Evolutionary conservation across 2,888 invertebrate species (phyloP).

Genomic region (Sarcophaga carnaria): DNA sequence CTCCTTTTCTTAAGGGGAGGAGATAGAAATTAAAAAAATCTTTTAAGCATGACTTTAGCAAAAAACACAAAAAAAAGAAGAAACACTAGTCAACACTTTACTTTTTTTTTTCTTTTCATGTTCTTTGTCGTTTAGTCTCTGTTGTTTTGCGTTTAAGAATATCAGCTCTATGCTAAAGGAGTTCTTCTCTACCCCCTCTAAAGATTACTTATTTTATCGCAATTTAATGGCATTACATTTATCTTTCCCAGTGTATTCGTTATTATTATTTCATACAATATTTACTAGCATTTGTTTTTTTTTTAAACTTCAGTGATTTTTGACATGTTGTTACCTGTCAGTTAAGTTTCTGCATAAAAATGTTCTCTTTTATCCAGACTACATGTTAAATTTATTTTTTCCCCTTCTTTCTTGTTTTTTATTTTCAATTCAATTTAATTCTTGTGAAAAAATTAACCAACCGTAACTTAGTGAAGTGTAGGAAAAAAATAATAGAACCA

Average conservation of each 20-base stretch:
- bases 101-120: neutral
- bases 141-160: neutral
- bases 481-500: neutral
- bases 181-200: neutral
- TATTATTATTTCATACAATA: conserved; percentile 30
- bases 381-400: conserved; percentile 43
- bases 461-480: conserved; percentile 32
- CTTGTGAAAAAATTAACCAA: conserved; percentile 64
- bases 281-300: conserved; percentile 54
- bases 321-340: conserved; percentile 70
- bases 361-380: conserved; percentile 51
- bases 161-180: neutral
- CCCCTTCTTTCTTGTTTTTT: neutral
- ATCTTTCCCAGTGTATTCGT: conserved; percentile 26
- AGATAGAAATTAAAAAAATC: conserved; percentile 9
- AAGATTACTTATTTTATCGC: neutral
- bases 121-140: conserved; percentile 4
- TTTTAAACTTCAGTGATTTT: conserved; percentile 70
- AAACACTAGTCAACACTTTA: neutral
- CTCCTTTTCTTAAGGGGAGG: neutral
- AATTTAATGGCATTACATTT: too few species aligned
- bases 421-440: conserved; percentile 35
- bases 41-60: conserved; percentile 60
- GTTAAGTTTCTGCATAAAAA: conserved; percentile 66
- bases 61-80: neutral